Percentiles rank a stretch among this genome's conserved stretches.
These are phyloP conservation scores for Trididemnum nubilum DNA, from an alignment of 23 tunicate genomes.

Conservation along the genomic window DNA sequence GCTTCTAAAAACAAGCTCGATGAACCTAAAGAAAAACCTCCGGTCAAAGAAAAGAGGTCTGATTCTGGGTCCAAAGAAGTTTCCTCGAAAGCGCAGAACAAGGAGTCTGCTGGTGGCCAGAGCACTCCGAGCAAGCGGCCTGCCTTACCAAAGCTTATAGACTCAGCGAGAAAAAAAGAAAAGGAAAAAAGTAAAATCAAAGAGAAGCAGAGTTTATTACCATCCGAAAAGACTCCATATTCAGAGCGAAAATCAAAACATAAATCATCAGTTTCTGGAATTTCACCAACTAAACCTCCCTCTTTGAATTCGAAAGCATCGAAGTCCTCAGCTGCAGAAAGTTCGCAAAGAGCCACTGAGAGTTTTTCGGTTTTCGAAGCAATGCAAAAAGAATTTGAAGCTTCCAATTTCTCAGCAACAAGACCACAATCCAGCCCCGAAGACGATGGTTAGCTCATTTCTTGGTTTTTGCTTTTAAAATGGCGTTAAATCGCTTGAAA, in stretches of 20 bases:
- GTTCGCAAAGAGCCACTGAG: neutral
- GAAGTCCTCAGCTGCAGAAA: neutral
- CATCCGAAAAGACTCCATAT: neutral
- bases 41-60: neutral
- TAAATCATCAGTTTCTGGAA: neutral
- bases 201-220: neutral
- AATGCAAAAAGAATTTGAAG: constrained; percentile 27
- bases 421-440: neutral
- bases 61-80: neutral
- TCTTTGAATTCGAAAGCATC: neutral
- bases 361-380: constrained; percentile 19
- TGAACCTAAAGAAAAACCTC: neutral
- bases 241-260: too few species aligned
- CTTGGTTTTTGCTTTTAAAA: too few species aligned
- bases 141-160: neutral
- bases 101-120: too few species aligned
- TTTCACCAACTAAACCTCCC: neutral
- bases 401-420: neutral
- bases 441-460: neutral
- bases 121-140: too few species aligned
- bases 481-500: too few species aligned
- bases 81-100: too few species aligned
- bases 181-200: neutral
- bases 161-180: too few species aligned
- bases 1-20: neutral